Percentiles rank a stretch among this genome's conserved stretches.
Evolutionary conservation across 2,113 vertebrate species (phyloP).

Genomic region (Lepus americanus): DNA sequence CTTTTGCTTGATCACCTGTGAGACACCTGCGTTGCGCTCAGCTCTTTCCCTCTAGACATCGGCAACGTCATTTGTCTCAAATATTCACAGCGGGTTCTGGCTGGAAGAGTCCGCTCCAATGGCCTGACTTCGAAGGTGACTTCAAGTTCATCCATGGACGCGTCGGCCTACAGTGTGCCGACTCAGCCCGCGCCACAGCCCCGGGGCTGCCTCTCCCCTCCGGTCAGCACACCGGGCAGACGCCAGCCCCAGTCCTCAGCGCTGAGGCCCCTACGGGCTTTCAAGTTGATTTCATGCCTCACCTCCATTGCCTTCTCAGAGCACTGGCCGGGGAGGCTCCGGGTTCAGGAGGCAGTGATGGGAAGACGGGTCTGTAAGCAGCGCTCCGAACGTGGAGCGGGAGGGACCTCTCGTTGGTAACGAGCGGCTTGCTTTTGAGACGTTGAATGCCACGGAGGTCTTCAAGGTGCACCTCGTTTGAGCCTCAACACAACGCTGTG

Average conservation of each 20-base stretch:
- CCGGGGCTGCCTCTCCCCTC: not conserved
- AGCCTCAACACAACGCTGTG: not conserved
- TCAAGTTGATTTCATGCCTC: not conserved
- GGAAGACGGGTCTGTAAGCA: not conserved
- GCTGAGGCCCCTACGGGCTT: fast-evolving
- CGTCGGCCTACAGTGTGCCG: no score
- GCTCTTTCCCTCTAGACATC: not conserved
- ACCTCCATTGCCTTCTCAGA: not conserved
- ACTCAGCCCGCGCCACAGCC: not conserved
- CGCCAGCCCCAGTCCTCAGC: no score
- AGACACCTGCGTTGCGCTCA: not conserved
- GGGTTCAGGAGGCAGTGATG: no score
- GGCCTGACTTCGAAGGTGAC: not conserved
- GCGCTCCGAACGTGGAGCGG: not conserved
- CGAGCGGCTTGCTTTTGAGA: not conserved
- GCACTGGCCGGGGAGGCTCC: no score
- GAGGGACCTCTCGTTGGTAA: not conserved
- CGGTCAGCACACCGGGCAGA: fast-evolving
- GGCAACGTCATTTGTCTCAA: not conserved
- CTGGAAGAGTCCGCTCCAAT: not conserved
- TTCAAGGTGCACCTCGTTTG: not conserved
- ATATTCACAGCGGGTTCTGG: not conserved
- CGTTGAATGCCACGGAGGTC: not conserved
- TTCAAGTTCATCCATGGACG: not conserved
- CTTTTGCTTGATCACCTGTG: not conserved